These are phyloP conservation scores for Harpalus rufipes DNA, from an alignment of 2,888 invertebrate species.

Conservation along the genomic window DNA sequence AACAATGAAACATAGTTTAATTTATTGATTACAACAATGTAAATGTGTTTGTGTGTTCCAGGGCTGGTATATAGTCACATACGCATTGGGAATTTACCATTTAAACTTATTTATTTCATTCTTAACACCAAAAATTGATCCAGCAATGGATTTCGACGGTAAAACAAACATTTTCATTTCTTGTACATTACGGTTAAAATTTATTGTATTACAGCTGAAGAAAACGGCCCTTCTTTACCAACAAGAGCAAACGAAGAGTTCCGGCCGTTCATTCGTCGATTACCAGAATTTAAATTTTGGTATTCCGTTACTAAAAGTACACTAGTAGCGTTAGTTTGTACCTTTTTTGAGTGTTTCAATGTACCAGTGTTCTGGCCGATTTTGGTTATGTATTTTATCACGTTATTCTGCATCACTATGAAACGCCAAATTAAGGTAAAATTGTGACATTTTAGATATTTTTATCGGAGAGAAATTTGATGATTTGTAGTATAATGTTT, in stretches of 20 bases:
- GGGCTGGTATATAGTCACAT: conserved; percentile 99
- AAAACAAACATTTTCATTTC: conserved; percentile 72
- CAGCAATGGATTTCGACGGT: conserved; percentile 96
- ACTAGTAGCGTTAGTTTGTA: conserved; percentile 92
- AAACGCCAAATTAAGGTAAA: conserved; percentile 98
- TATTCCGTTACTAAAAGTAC: conserved; percentile 97
- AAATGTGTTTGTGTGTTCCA: conserved; percentile 78
- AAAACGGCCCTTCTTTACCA: conserved; percentile 94
- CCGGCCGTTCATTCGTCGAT: conserved; percentile 95
- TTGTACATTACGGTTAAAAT: background rate
- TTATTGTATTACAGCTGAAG: conserved; percentile 80
- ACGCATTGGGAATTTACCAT: conserved; percentile 99
- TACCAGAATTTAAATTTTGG: conserved; percentile 99
- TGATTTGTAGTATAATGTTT: conserved; percentile 13
- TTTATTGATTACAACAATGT: no score
- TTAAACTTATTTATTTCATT: conserved; percentile 99
- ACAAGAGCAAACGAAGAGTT: conserved; percentile 98
- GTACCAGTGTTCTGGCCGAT: conserved; percentile 99
- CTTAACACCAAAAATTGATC: conserved; percentile 99
- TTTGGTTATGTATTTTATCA: conserved; percentile 99
- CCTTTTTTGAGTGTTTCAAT: conserved; percentile 98
- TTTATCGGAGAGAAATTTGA: background rate
- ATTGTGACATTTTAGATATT: no score
- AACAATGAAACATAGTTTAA: no score
- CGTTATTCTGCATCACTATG: conserved; percentile 99